Conservation (phyloP, 2,113 vertebrate genomes). For the Pyrgilauda ruficollis region DNA sequence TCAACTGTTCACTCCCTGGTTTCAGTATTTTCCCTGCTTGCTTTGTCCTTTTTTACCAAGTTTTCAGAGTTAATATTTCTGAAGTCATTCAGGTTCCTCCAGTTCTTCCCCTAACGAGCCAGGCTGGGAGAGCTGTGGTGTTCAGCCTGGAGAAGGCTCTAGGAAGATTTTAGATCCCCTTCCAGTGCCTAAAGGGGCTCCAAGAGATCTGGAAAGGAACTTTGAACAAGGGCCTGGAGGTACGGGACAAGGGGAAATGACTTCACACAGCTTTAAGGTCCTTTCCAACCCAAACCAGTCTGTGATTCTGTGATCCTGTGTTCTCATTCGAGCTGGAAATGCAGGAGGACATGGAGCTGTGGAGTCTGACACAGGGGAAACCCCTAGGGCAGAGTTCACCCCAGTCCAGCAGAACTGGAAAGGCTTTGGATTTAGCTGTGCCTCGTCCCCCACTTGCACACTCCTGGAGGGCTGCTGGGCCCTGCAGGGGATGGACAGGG, state of each 20-base stretch:
- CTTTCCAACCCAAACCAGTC: background rate
- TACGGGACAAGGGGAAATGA: background rate
- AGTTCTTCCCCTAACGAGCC: background rate
- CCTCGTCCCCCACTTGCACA: background rate
- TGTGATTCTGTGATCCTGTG: background rate
- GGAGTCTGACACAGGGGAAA: too few relatives aligned
- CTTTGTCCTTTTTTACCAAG: background rate
- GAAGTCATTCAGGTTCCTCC: background rate
- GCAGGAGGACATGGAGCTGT: background rate
- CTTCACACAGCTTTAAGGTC: background rate
- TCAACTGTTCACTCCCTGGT: background rate
- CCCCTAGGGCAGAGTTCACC: background rate
- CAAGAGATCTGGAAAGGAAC: background rate
- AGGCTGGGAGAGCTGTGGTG: background rate
- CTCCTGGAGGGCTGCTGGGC: background rate
- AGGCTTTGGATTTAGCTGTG: background rate
- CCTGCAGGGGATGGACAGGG: background rate
- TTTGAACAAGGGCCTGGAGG: background rate
- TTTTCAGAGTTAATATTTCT: background rate
- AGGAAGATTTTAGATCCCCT: background rate
- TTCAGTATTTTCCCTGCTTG: background rate
- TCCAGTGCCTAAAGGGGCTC: background rate
- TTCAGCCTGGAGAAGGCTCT: background rate
- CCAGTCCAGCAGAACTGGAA: background rate
- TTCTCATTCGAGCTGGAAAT: fast-evolving